phyloP scores from a whole-genome alignment of 2,113 vertebrate species.

The Mus pahari region DNA sequence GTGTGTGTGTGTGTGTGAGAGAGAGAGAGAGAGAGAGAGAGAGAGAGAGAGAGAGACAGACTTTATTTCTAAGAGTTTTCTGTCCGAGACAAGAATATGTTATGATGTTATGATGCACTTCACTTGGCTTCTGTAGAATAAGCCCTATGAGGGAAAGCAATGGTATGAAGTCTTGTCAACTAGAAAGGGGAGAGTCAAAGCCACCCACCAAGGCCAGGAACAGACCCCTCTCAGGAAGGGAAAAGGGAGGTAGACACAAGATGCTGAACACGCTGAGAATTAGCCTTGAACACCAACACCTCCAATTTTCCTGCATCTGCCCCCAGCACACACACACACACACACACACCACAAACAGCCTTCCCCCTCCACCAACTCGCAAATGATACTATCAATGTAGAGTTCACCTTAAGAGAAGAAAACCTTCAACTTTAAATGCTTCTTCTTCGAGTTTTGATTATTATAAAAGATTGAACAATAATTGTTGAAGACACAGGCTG shows the following conservation, averaged over 20 bases:
- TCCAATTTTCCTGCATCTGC: no score
- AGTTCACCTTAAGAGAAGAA: neutral
- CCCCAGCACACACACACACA: neutral
- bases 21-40: no score
- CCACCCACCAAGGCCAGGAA: neutral
- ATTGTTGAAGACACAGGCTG: neutral
- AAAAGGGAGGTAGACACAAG: neutral
- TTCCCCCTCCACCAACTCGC: neutral
- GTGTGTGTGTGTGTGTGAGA: neutral
- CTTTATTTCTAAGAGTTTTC: conserved; percentile 19
- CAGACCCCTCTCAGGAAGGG: neutral
- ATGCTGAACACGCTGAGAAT: neutral
- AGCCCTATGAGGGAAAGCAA: neutral
- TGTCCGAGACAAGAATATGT: neutral
- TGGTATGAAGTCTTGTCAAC: neutral
- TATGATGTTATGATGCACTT: neutral
- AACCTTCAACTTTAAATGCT: neutral
- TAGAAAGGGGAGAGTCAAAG: neutral
- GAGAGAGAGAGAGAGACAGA: no score
- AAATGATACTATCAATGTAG: neutral
- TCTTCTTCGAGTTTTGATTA: neutral
- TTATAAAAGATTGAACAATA: neutral
- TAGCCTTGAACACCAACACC: neutral
- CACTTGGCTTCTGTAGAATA: neutral
- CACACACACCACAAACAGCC: neutral